phyloP scores from a whole-genome alignment of 2,113 vertebrate species.

The Synchiropus splendidus region DNA sequence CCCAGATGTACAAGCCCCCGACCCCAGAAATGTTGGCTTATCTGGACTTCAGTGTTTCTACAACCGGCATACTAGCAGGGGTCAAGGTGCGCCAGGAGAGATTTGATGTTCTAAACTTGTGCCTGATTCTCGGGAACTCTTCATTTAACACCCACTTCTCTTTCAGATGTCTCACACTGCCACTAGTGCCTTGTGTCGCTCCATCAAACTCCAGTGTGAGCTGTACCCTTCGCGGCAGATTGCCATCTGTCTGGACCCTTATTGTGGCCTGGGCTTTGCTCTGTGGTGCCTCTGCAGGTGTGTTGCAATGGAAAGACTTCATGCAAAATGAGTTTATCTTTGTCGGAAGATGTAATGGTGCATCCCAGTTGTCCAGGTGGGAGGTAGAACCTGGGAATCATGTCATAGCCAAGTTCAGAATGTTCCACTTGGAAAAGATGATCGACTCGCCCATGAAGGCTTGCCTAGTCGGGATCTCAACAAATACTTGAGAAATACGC shows the following conservation, averaged over 20 bases:
- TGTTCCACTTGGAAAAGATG: no score
- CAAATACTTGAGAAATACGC: no score
- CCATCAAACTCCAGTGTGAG: conserved; percentile 94
- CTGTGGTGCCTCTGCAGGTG: conserved; percentile 98
- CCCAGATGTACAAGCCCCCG: conserved; percentile 78
- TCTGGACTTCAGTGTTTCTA: conserved; percentile 96
- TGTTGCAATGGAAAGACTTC: no score
- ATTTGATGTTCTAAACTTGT: no score
- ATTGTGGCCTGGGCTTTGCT: conserved; percentile 93
- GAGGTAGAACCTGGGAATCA: no score
- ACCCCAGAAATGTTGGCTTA: conserved; percentile 88
- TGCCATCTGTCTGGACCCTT: conserved; percentile 93
- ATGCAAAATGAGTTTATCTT: no score
- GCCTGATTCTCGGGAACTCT: no score
- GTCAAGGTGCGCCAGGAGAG: conserved; percentile 76
- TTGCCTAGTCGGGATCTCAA: no score
- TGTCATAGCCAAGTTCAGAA: no score
- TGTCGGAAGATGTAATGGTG: no score
- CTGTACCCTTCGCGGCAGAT: conserved; percentile 93
- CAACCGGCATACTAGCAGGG: conserved; percentile 90
- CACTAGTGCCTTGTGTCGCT: conserved; percentile 94
- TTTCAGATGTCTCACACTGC: conserved; percentile 90
- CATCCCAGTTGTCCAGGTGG: no score
- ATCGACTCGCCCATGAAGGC: no score
- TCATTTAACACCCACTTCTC: background rate